phyloP scores from a whole-genome alignment of 2,888 invertebrate genomes.

The Lochmaea capreae region DNA sequence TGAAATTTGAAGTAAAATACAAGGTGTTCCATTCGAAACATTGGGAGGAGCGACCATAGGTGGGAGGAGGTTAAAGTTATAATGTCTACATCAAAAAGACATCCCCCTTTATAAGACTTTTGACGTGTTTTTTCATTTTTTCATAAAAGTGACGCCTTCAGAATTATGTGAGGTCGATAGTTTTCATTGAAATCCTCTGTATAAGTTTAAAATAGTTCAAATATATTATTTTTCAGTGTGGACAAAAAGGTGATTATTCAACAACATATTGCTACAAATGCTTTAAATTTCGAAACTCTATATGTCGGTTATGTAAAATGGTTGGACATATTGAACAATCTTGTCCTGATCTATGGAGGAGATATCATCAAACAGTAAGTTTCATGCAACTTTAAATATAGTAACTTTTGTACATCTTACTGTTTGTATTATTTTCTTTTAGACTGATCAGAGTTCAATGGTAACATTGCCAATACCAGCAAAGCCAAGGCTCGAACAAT shows the following conservation, averaged over 20 bases:
- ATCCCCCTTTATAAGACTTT: no score
- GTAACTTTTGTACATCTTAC: background rate
- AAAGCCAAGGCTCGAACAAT: conserved; percentile 59
- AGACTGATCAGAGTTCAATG: conserved; percentile 55
- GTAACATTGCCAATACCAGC: conserved; percentile 53
- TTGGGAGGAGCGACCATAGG: no score
- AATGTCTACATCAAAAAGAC: no score
- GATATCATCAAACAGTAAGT: conserved; percentile 79
- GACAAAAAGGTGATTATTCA: conserved; percentile 70
- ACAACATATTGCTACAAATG: conserved; percentile 74
- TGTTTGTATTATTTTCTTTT: conserved; percentile 51
- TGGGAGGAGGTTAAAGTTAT: no score
- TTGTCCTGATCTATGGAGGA: conserved; percentile 82
- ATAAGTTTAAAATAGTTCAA: background rate
- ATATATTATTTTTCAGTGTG: conserved; percentile 71
- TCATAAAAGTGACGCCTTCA: no score
- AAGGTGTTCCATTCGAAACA: no score
- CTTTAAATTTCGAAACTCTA: conserved; percentile 65
- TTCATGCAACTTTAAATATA: background rate
- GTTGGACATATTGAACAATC: conserved; percentile 71
- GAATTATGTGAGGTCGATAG: no score
- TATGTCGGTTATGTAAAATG: conserved; percentile 74
- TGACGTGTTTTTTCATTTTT: no score
- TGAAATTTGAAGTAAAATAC: no score
- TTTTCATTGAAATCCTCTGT: no score